Evolutionary conservation across 2,797 vertebrate genomes (phyloP).

Genomic region (Sarcoramphus papa): DNA sequence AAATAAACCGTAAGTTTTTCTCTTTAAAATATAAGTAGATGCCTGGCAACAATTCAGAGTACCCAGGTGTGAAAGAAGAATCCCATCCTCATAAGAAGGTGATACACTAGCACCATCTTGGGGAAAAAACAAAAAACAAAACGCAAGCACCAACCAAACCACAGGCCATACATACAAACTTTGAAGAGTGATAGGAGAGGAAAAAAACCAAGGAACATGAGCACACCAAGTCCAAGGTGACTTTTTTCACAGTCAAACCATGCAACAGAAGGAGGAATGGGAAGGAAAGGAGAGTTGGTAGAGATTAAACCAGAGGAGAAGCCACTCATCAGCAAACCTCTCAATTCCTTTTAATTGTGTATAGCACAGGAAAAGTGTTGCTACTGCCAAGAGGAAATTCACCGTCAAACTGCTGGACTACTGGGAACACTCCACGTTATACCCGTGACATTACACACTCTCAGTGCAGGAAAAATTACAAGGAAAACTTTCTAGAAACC

Average conservation of each 20-base stretch:
- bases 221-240: background rate
- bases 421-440: background rate
- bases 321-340: background rate
- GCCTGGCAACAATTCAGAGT: background rate
- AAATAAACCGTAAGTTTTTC: background rate
- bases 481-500: background rate
- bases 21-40: background rate
- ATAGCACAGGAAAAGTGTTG: accelerated
- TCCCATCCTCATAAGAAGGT: background rate
- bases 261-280: background rate
- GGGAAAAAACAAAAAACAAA: background rate
- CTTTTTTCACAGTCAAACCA: background rate
- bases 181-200: background rate
- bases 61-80: background rate
- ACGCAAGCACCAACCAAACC: background rate
- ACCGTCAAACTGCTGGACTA: background rate
- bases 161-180: background rate
- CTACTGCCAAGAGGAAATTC: background rate
- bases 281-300: background rate
- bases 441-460: background rate
- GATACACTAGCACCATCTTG: background rate
- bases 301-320: background rate
- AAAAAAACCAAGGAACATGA: background rate
- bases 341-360: background rate
- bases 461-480: background rate